Evolutionary conservation across 2,797 vertebrate species (phyloP), one percentile per base, ranked within the genome.

Genomic region (Aeoliscus strigatus): DNA sequence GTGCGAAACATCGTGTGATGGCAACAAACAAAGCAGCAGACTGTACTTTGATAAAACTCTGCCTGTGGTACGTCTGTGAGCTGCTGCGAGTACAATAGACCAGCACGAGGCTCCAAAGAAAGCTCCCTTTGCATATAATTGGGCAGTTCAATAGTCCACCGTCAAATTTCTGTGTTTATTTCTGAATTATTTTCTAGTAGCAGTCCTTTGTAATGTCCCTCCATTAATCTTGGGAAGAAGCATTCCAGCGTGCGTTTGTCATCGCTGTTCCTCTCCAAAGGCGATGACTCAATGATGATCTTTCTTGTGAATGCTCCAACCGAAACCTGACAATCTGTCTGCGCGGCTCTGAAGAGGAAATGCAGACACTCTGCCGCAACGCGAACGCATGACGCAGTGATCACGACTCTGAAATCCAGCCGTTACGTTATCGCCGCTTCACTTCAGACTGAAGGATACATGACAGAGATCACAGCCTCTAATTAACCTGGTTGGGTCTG

Each of bases 211-310:
- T 15, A 14, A 34, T 15, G 1, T 39, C 9, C 14, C 48, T 23
- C 39, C 9, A 18, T 53, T 0, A 17, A 2, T 42, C 35, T n/a
- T 36, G 9, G 8, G 43, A n/a, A 51, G 35, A 35, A 30, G 21
- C 6, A 8, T 55, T 37, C 8, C 21, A 24, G 14, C 39, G 38
- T 26, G 24, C 29, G 13, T 53, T 45, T 50, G 24, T 71, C 59
- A 55, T 75, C 51, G 50, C 28, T 1, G 24, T 61, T 63, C 33
- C 39, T 67, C 44, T 75, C 15, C 14, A 25, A 18, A 50, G 29
- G n/a, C 35, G 39, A 48, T 73, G 81, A 72, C 60, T 77, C 58
- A 55, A 2, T 37, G 49, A 54, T 49, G 51, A 61, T 11, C 0
- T 1, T 30, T 43, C 42, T 44, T 68, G 73, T 60, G 42, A 24